Base-by-base conservation (phyloP, 1,140 invertebrate species). In the Apis cerana region DNA sequence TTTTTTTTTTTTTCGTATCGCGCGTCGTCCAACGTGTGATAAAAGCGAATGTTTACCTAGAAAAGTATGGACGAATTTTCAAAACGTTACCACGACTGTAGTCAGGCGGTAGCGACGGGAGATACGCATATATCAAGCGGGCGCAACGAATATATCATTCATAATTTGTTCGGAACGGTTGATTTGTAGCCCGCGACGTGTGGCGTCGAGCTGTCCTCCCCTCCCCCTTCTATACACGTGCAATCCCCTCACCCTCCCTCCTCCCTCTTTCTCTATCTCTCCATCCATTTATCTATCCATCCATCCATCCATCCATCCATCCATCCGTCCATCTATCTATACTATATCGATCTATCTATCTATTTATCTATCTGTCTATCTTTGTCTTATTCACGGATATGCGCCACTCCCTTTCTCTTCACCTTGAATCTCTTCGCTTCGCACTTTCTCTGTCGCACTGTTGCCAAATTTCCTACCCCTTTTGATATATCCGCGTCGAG, bases 81-180 rank as follows among this genome's bases (percentile, higher is more conserved):
- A 64, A 88, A 86, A 81, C 88, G 82, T 79, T 76, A 79, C 70
- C 62, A 52, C 87, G 72, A 76, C 83, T 75, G 80, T 84, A 87
- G 87, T 87, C 84, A 85, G 80, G 86, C 84, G 87, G 80, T 81
- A 88, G 83, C 87, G 80, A 88, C 86, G 87, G 83, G 87, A 92
- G 91, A 88, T 91, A 91, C 88, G 89, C 92, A 91, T 92, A 93
- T 93, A 94, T 94, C 91, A 94, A 93, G 90, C 89, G 89, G 78
- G 89, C 91, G 85, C 87, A 92, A 93, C 92, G 92, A 92, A 94
- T 94, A 94, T 93, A 94, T 94, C 93, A 93, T 93, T 94, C 92
- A 93, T 94, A 93, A 94, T 94, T 94, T 94, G 93, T 93, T 94
- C 92, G 83, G 89, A 92, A 92, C 88, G 91, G 90, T 94, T 94